phyloP scores from a whole-genome alignment of 2,888 invertebrate genomes.

The Neoaliturus tenellus region DNA sequence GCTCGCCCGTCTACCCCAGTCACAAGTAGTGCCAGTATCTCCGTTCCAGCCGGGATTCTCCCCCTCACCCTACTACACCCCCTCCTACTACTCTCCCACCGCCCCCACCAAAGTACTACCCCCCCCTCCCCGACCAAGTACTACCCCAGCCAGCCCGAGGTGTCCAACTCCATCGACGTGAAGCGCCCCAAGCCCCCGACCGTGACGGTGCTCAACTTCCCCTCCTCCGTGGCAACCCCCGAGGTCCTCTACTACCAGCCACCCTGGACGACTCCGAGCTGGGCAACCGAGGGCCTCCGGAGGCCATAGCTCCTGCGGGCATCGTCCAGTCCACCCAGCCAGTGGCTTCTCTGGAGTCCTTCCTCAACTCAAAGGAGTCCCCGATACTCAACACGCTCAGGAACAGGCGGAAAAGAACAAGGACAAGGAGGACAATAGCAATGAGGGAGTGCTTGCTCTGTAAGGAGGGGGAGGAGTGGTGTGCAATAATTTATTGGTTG shows the following conservation, averaged over 20 bases:
- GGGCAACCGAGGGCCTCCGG: constrained; percentile 68
- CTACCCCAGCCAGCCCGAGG: constrained; percentile 1
- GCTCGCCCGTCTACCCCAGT: constrained; percentile 11
- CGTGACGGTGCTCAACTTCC: constrained; percentile 68
- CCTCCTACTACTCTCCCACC: constrained; percentile 52
- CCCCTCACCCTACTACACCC: constrained; percentile 43
- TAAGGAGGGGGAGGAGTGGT: not conserved
- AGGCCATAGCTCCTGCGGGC: constrained; percentile 72
- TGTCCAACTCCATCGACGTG: constrained; percentile 14
- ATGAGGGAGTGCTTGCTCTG: constrained; percentile 50
- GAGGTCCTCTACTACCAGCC: constrained; percentile 66
- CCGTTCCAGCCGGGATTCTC: constrained; percentile 38
- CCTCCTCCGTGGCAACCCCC: constrained; percentile 66
- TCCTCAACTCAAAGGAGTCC: constrained; percentile 72
- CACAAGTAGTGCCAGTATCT: constrained; percentile 46
- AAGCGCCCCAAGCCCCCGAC: constrained; percentile 59
- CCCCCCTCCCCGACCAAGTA: not conserved
- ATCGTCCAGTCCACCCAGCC: constrained; percentile 74
- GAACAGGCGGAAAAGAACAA: constrained; percentile 71
- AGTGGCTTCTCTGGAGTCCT: constrained; percentile 70
- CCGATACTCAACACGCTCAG: constrained; percentile 70
- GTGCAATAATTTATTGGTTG: no score
- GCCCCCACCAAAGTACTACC: not conserved
- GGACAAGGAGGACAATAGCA: constrained; percentile 56
- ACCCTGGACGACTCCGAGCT: constrained; percentile 63